A percentile compares a stretch with the other conserved stretches of the same genome.
phyloP scores from a whole-genome alignment of 2,888 invertebrate genomes.

The Diarsia mendica region DNA sequence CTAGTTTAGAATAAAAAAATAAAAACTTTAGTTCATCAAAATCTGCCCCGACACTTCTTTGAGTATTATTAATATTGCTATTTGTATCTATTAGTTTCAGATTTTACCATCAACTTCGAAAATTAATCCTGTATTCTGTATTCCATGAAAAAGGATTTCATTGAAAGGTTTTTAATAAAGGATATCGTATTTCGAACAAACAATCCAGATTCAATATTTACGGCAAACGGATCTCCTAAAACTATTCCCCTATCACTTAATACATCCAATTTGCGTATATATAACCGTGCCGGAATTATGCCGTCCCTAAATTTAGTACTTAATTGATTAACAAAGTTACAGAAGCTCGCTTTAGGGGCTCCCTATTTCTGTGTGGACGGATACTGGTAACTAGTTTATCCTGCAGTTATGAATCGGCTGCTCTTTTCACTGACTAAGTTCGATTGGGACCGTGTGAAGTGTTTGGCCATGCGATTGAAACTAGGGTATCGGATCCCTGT shows the following conservation, averaged over 20 bases:
- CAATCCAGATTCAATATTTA: slow-evolving; percentile 19
- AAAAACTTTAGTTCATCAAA: background rate
- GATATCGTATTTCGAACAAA: background rate
- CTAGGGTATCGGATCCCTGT: background rate
- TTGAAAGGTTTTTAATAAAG: no score
- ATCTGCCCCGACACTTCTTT: background rate
- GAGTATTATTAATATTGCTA: background rate
- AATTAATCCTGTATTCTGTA: background rate
- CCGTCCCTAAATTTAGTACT: slow-evolving; percentile 45
- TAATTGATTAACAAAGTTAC: slow-evolving; percentile 64
- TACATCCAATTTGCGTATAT: slow-evolving; percentile 44
- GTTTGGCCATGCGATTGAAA: background rate
- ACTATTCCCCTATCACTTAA: slow-evolving; percentile 35
- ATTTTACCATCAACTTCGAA: background rate
- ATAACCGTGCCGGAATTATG: slow-evolving; percentile 42
- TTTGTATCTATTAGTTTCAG: background rate
- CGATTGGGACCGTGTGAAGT: slow-evolving; percentile 20
- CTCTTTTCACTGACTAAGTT: slow-evolving; percentile 28
- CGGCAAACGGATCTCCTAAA: slow-evolving; percentile 23
- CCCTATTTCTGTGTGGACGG: slow-evolving; percentile 26
- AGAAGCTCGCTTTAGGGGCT: slow-evolving; percentile 37
- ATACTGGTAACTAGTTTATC: slow-evolving; percentile 54
- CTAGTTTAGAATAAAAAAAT: no score
- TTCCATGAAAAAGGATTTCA: no score
- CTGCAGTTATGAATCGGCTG: slow-evolving; percentile 28